Percentiles rank a stretch among this genome's conserved stretches.
These are phyloP conservation scores for Elachura formosa DNA, from an alignment of 2,113 vertebrate genomes.

Conservation along the genomic window DNA sequence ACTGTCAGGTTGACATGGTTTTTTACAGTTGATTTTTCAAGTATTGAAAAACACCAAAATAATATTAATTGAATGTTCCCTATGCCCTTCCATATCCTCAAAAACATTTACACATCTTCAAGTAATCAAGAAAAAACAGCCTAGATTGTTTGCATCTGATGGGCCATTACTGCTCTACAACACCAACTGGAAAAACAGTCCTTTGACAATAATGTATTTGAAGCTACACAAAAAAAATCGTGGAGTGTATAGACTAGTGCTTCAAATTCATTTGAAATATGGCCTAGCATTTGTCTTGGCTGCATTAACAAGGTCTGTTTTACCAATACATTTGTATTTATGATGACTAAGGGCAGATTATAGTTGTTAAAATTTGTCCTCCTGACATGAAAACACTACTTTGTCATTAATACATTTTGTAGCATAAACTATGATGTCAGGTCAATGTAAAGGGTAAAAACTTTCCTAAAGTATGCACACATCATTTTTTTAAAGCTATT, in stretches of 20 bases:
- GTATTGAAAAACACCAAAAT: slow-evolving; percentile 41
- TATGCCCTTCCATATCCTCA: neutral
- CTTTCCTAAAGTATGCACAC: slow-evolving; percentile 78
- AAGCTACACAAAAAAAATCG: slow-evolving; percentile 46
- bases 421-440: slow-evolving; percentile 82
- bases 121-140: neutral
- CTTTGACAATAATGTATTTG: slow-evolving; percentile 53
- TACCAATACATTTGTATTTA: slow-evolving; percentile 85
- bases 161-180: slow-evolving; percentile 52
- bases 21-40: slow-evolving; percentile 6
- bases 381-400: slow-evolving; percentile 79
- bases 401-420: slow-evolving; percentile 80
- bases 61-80: slow-evolving; percentile 41
- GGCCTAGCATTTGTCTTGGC: slow-evolving; percentile 76
- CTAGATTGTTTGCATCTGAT: slow-evolving; percentile 35
- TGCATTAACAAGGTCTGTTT: slow-evolving; percentile 81
- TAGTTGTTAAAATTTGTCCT: slow-evolving; percentile 79
- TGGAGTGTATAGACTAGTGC: slow-evolving; percentile 45
- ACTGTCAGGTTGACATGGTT: neutral
- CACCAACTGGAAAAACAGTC: slow-evolving; percentile 30
- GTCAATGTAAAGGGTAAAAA: slow-evolving; percentile 86
- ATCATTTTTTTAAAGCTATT: slow-evolving; percentile 77
- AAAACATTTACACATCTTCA: slow-evolving; percentile 16
- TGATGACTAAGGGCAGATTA: slow-evolving; percentile 82
- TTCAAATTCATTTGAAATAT: slow-evolving; percentile 75